These are phyloP conservation scores for Nestor notabilis DNA, from an alignment of 2,113 vertebrate genomes.

Conservation along the genomic window DNA sequence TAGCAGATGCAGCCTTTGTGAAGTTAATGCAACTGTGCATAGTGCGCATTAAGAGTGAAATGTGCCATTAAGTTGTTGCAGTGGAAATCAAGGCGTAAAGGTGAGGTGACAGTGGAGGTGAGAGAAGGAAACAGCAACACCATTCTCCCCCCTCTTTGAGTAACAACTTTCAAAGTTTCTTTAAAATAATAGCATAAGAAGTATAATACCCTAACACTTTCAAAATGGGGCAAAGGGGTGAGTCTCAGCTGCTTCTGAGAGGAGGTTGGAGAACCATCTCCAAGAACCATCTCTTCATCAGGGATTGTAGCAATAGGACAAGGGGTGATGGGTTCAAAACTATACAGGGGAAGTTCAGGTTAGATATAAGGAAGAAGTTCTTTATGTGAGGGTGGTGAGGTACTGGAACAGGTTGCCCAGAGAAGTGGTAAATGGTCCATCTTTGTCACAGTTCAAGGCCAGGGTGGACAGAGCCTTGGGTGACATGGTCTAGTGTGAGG, in stretches of 20 bases:
- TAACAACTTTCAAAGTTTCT: background rate
- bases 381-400: background rate
- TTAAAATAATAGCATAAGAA: background rate
- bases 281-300: background rate
- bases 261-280: background rate
- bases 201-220: background rate
- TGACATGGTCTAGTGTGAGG: background rate
- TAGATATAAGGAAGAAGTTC: background rate
- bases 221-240: background rate
- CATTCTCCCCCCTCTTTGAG: background rate
- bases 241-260: background rate
- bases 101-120: background rate
- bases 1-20: background rate
- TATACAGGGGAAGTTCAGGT: background rate
- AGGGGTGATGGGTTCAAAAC: background rate
- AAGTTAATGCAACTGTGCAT: background rate
- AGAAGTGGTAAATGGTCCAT: background rate
- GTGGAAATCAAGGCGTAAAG: background rate
- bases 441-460: background rate
- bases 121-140: background rate
- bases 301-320: background rate
- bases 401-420: background rate
- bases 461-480: background rate
- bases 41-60: background rate
- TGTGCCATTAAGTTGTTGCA: background rate